Evolutionary conservation across 2,797 vertebrate species (phyloP).

Genomic region (Siniperca scherzeri): DNA sequence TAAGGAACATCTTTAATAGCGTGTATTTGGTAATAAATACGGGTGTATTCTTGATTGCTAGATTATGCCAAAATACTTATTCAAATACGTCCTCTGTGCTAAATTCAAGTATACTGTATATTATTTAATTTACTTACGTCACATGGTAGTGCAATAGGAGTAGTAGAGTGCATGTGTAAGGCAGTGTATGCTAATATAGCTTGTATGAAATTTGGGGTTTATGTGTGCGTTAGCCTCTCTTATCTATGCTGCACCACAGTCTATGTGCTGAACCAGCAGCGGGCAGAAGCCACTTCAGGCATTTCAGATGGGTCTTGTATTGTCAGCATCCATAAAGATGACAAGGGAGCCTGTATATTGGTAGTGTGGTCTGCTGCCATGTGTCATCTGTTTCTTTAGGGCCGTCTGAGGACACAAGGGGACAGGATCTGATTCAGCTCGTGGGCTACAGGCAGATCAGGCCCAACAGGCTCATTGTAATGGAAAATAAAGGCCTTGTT

Average conservation of each 20-base stretch:
- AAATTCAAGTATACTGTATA: not conserved
- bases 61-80: not conserved
- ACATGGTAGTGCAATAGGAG: not conserved
- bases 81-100: not conserved
- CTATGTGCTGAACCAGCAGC: constrained; percentile 71
- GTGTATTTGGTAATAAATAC: not conserved
- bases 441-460: constrained; percentile 52
- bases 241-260: constrained; percentile 51
- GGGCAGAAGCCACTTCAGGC: constrained; percentile 59
- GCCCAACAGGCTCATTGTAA: constrained; percentile 65
- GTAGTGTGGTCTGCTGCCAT: constrained; percentile 56
- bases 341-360: constrained; percentile 51
- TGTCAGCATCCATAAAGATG: constrained; percentile 76
- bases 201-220: constrained; percentile 37
- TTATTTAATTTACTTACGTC: not conserved
- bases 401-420: constrained; percentile 65
- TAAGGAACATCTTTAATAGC: not conserved
- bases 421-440: constrained; percentile 82
- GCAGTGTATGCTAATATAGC: constrained; percentile 36
- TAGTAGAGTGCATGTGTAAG: constrained; percentile 4
- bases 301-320: constrained; percentile 65
- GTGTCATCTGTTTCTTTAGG: constrained; percentile 82
- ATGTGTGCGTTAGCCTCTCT: constrained; percentile 39
- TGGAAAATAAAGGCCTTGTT: constrained; percentile 77
- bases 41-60: not conserved